Conservation (phyloP, 2,888 invertebrate species). For the Sarcophaga rosellei region DNA sequence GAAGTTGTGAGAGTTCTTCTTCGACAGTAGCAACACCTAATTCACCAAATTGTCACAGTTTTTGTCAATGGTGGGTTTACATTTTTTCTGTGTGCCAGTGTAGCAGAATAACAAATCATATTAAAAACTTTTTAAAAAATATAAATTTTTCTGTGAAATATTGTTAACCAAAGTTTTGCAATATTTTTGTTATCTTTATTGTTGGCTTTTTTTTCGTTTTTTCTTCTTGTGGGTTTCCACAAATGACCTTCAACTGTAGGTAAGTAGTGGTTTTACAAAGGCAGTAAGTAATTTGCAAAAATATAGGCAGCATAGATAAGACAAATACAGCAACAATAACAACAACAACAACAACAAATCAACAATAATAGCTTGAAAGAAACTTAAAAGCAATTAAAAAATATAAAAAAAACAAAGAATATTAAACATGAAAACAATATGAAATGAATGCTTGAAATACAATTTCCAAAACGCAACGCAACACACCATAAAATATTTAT, state of each 20-base stretch:
- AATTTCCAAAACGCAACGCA: slow-evolving; percentile 12
- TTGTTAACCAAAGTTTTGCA: not conserved
- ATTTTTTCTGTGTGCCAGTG: too few relatives aligned
- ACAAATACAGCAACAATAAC: slow-evolving; percentile 14
- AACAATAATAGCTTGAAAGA: not conserved
- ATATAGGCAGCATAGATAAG: not conserved
- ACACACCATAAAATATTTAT: slow-evolving; percentile 40
- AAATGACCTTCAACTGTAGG: slow-evolving; percentile 47
- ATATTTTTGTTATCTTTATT: not conserved
- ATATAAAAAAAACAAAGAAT: slow-evolving; percentile 12
- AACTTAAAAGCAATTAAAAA: not conserved
- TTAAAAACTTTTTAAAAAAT: too few relatives aligned
- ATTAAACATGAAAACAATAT: slow-evolving; percentile 2
- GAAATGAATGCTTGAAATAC: not conserved
- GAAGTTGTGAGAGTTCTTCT: too few relatives aligned
- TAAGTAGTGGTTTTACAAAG: slow-evolving; percentile 36
- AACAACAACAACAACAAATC: slow-evolving; percentile 11
- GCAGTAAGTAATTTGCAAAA: not conserved
- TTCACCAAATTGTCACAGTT: too few relatives aligned
- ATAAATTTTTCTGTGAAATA: too few relatives aligned
- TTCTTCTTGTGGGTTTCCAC: slow-evolving; percentile 44
- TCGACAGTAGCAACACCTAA: too few relatives aligned
- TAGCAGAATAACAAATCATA: too few relatives aligned
- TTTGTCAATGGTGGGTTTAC: too few relatives aligned
- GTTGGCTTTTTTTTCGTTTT: not conserved